Conservation (phyloP, 2,888 invertebrate genomes). For the Magallana nippona region DNA sequence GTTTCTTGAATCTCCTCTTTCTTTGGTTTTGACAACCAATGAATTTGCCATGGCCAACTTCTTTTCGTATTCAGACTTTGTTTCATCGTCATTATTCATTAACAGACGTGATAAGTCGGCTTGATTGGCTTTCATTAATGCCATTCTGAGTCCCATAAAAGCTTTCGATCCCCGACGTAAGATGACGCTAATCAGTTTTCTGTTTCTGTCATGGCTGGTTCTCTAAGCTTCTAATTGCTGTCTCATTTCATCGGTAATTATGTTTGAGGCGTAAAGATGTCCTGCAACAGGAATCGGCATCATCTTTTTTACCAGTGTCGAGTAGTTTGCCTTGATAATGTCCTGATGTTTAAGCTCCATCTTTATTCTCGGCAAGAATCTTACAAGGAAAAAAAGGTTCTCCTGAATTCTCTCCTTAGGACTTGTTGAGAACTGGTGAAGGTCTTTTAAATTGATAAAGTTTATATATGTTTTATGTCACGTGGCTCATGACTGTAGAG, state of each 20-base stretch:
- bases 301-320: neutral
- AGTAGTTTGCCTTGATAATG: neutral
- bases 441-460: too few relatives aligned
- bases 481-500: too few relatives aligned
- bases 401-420: too few relatives aligned
- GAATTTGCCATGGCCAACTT: conserved; percentile 12
- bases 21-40: neutral
- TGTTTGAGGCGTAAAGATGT: too few relatives aligned
- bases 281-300: too few relatives aligned
- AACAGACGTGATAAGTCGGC: conserved; percentile 10
- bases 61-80: conserved; percentile 5
- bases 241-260: too few relatives aligned
- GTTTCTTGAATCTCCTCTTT: too few relatives aligned
- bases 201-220: conserved; percentile 6
- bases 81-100: neutral
- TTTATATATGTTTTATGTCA: too few relatives aligned
- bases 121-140: conserved; percentile 21
- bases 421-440: too few relatives aligned
- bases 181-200: conserved; percentile 8
- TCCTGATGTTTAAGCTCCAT: conserved; percentile 30
- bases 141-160: conserved; percentile 21
- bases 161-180: neutral
- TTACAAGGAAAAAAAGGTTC: neutral
- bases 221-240: neutral
- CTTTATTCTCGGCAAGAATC: too few relatives aligned